Percentiles rank a stretch among this genome's conserved stretches.
phyloP scores from a whole-genome alignment of 1,140 invertebrate genomes.

The Dinoponera quadriceps region DNA sequence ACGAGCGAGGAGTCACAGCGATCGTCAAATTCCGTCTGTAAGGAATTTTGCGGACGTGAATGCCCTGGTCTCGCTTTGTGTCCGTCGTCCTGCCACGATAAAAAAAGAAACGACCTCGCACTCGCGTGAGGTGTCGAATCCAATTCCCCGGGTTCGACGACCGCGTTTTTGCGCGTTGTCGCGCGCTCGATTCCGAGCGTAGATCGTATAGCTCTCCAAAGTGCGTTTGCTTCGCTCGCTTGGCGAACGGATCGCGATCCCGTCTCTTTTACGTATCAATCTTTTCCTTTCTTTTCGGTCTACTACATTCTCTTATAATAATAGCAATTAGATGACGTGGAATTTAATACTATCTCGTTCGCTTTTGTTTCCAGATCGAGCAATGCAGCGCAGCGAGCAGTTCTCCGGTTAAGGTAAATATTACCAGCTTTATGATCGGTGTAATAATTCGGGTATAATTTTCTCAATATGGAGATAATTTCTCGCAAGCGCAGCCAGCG shows the following conservation, averaged over 20 bases:
- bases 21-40: constrained; percentile 56
- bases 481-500: constrained; percentile 3
- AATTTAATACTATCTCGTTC: not conserved
- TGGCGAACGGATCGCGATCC: not conserved
- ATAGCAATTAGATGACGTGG: not conserved
- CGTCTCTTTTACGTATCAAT: constrained; percentile 4
- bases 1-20: constrained; percentile 46
- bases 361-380: constrained; percentile 56
- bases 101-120: constrained; percentile 41
- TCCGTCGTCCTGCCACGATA: constrained; percentile 6
- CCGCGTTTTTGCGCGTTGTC: constrained; percentile 16
- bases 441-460: not conserved
- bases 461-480: not conserved
- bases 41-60: constrained; percentile 35
- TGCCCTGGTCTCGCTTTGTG: not conserved
- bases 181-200: constrained; percentile 20
- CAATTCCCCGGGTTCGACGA: constrained; percentile 38
- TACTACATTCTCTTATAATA: not conserved
- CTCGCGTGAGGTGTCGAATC: constrained; percentile 24
- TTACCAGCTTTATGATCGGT: not conserved
- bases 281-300: not conserved
- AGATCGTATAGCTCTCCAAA: not conserved
- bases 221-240: constrained; percentile 1
- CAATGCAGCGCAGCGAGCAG: constrained; percentile 46
- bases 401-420: constrained; percentile 58